Base-by-base conservation (phyloP, 2,888 invertebrate species). In the Apodemia mormo region DNA sequence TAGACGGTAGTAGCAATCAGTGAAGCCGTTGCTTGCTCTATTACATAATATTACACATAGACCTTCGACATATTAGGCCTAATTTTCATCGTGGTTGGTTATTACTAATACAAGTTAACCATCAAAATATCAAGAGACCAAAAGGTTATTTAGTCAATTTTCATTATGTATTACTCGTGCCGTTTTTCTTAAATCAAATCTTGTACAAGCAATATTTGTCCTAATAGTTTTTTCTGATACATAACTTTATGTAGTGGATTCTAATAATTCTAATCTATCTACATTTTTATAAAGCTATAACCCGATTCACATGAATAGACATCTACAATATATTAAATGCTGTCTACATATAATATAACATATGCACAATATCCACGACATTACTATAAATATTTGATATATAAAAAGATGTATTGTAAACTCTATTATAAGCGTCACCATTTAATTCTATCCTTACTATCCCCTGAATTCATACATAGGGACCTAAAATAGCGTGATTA, bases 281-380 rank as follows among this genome's bases (percentile, higher is more conserved):
- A 68, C 65, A 82, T 80, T 79, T 94, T 94, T 87, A 95, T 95
- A 95, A 95, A 95, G 95, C 95, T 95, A 94, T 95, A 94, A 94
- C 92, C 95, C 95, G 94, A 94, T 90, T 87, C 68, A 74, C 73
- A 76, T 75, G 73, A 76, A 70, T 73, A 68, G 69, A 71, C 69
- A 68, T 71, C 82, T 85, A 86, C 69, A 66, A 45, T 69, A 54
- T 70, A 68, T 64, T 67, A 54, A 54, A 67, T 49, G 54, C 37
- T 70, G 30, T 68, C 68, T 69, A 67, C 64, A 70, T 72, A 33
- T 61, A 65, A 69, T 68, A 72, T 70, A 72, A 69, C 74, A 75
- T 70, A 73, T 70, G 73, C 90, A 88, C 84, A 90, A 88, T 90
- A 89, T 90, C 56, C 69, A 69, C 33, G 64, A 68, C 58, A 65